Evolutionary conservation across 2,888 invertebrate species (phyloP).

Genomic region (Tortricodes alternella): DNA sequence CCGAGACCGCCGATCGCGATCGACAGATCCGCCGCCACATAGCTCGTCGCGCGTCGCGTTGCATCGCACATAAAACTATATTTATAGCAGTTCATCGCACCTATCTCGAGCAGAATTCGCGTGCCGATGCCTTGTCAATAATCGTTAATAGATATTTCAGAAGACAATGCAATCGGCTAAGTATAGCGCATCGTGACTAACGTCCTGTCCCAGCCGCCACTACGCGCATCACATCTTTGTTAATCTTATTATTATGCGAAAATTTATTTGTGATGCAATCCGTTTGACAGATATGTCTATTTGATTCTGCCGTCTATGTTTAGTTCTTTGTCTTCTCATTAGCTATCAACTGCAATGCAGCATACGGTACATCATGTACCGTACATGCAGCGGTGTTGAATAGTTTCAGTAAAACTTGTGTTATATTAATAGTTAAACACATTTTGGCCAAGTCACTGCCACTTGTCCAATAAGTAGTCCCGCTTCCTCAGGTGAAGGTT

Average conservation of each 20-base stretch:
- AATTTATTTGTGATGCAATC: constrained; percentile 75
- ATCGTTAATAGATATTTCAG: constrained; percentile 83
- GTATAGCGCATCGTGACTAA: constrained; percentile 77
- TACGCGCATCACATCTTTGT: constrained; percentile 67
- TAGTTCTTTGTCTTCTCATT: constrained; percentile 20
- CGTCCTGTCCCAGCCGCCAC: constrained; percentile 59
- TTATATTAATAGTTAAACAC: too few relatives aligned
- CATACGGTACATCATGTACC: too few relatives aligned
- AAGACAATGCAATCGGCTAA: constrained; percentile 81
- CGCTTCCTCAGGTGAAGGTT: constrained; percentile 5
- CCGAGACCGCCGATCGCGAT: constrained; percentile 27
- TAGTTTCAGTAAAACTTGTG: not conserved
- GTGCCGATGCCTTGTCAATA: constrained; percentile 82
- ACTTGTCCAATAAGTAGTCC: not conserved
- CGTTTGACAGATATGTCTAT: constrained; percentile 60
- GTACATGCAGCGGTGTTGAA: not conserved
- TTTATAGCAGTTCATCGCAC: constrained; percentile 81
- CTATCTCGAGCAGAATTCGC: constrained; percentile 77
- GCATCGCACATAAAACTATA: constrained; percentile 73
- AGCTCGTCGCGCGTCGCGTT: constrained; percentile 53
- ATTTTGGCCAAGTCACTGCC: too few relatives aligned
- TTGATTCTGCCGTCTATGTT: constrained; percentile 12
- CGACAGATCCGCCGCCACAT: constrained; percentile 47
- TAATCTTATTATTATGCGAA: constrained; percentile 78
- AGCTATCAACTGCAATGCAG: constrained; percentile 8